Percentiles rank a stretch among this genome's conserved stretches.
Evolutionary conservation across 64 coral and sea anemone species (phyloP).

Genomic region (Acropora yongei): DNA sequence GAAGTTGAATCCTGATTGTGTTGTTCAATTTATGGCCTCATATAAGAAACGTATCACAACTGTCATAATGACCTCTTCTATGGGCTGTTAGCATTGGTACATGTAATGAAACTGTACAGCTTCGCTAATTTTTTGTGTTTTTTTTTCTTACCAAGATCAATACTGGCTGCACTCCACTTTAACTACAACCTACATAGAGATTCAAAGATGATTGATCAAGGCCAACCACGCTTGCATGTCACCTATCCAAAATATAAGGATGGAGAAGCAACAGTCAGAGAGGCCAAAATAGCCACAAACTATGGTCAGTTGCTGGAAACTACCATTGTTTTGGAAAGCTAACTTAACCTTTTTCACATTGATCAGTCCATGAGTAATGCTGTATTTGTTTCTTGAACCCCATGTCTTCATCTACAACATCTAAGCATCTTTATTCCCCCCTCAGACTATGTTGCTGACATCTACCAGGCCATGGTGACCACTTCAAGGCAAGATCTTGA

Average conservation of each 20-base stretch:
- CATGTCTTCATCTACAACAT: background rate
- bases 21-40: background rate
- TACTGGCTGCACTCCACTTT: conserved; percentile 46
- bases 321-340: background rate
- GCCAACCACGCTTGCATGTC: background rate
- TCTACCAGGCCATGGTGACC: background rate
- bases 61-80: background rate
- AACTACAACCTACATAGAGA: conserved; percentile 23
- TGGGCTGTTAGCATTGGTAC: background rate
- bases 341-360: background rate
- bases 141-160: conserved; percentile 4
- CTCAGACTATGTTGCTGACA: conserved; percentile 34
- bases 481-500: conserved; percentile 24
- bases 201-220: conserved; percentile 24
- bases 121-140: background rate
- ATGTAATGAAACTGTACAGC: background rate
- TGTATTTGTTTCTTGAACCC: background rate
- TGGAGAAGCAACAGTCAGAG: conserved; percentile 56
- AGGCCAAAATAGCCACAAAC: conserved; percentile 18
- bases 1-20: background rate
- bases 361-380: background rate
- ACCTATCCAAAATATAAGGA: conserved; percentile 41
- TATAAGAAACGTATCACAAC: background rate
- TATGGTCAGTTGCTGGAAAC: conserved; percentile 5
- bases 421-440: background rate